Base-by-base conservation (phyloP, 2,113 vertebrate genomes). In the Etia nguti region DNA sequence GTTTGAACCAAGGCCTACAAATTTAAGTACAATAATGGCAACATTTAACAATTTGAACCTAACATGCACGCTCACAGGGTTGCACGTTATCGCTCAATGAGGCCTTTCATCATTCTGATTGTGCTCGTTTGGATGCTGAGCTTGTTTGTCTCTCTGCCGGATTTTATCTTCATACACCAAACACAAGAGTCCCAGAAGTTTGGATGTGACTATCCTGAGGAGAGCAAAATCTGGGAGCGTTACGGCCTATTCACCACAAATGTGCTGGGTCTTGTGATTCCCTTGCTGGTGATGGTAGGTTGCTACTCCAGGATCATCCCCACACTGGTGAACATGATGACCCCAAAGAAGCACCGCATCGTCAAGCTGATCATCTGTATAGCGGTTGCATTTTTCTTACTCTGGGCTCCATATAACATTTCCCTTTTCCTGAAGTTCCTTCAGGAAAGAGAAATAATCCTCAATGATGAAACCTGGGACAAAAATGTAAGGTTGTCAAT, bases 371-470 rank as follows among this genome's bases (percentile, higher is more conserved):
- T 98, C 86, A 88, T 98, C 41, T 4, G 90, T 1, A 95, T 99
- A 1, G 92, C 98, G 5, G 6, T 93, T 0, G 77, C 92, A 1
- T 98, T 98, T 57, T 97, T 99, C 48, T 1, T 98, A 34, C 98
- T 96, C 93, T 99, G 98, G 98, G 92, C 96, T 1, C 98, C 98
- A 0, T 91, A 97, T 84, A 98, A 98, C 38, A 60, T 96, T 24
- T 91, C 91, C 16, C 20, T 87, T 12, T 89, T 96, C 65, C 34
- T 96, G 15, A 0, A 2, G 0, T 92, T 92, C 24, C 80, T 97
- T 18, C 50, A 60, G 2, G 2, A 1, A 2, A 1, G 10, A 2
- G 4, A 13, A 0, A 10, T 5, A 2, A 8, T 87, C 20, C 1
- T 68, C 2, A 1, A 0, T 1, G 2, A 6, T 1, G 95, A 95